Evolutionary conservation across 2,888 invertebrate species (phyloP).

Genomic region (Antitype chi): DNA sequence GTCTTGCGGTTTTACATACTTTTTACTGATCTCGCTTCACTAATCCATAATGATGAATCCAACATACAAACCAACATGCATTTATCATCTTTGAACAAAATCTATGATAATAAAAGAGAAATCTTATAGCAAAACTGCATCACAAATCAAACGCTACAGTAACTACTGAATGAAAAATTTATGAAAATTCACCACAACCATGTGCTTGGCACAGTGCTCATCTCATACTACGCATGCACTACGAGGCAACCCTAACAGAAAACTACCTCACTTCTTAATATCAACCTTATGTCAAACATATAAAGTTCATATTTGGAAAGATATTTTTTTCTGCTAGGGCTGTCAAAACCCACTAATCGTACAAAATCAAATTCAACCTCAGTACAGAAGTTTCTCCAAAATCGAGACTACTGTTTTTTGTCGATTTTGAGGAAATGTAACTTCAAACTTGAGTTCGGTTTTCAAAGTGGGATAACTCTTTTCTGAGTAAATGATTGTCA

Average conservation of each 20-base stretch:
- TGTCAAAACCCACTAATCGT: constrained; percentile 58
- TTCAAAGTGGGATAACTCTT: not conserved
- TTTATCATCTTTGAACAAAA: constrained; percentile 65
- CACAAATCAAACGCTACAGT: constrained; percentile 82
- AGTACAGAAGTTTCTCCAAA: constrained; percentile 50
- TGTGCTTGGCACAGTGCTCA: constrained; percentile 87
- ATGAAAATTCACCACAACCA: constrained; percentile 87
- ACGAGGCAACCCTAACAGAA: constrained; percentile 72
- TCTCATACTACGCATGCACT: constrained; percentile 87
- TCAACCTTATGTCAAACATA: constrained; percentile 45
- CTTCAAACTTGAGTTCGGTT: constrained; percentile 58
- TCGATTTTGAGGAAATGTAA: constrained; percentile 55
- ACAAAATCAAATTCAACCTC: constrained; percentile 56
- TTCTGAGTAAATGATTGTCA: not conserved
- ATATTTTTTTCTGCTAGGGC: constrained; percentile 39
- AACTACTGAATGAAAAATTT: constrained; percentile 77
- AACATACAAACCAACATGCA: constrained; percentile 83
- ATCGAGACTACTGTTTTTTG: constrained; percentile 55
- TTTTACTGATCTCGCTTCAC: not conserved
- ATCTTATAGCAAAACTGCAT: constrained; percentile 87
- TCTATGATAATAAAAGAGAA: constrained; percentile 87
- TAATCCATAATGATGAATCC: constrained; percentile 71
- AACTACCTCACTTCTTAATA: constrained; percentile 47
- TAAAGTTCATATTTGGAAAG: constrained; percentile 61
- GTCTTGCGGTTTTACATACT: not conserved